A percentile compares a stretch with the other conserved stretches of the same genome.
These are phyloP conservation scores for Baronia brevicornis DNA, from an alignment of 2,888 invertebrate species.

Conservation along the genomic window DNA sequence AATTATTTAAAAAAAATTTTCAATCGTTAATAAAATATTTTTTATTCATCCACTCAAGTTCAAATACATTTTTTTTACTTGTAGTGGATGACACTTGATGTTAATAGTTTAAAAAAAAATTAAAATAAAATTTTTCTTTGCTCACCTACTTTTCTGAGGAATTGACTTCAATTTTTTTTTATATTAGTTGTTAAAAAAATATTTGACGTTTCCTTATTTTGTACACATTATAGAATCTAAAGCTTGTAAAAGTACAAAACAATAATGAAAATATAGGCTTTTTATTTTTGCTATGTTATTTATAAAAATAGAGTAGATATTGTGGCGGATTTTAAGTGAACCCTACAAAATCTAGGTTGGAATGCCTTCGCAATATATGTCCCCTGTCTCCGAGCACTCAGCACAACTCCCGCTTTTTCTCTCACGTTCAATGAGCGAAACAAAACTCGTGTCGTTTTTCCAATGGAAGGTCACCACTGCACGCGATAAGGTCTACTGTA, in stretches of 20 bases:
- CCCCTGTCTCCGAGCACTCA: constrained; percentile 12
- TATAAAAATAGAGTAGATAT: constrained; percentile 16
- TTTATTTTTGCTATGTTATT: constrained; percentile 9
- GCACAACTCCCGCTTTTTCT: constrained; percentile 15
- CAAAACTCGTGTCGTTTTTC: constrained; percentile 9
- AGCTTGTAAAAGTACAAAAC: constrained; percentile 1
- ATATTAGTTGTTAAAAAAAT: no score
- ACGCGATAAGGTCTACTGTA: constrained; percentile 32
- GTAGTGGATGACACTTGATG: no score
- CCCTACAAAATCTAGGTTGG: constrained; percentile 20
- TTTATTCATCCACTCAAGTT: no score
- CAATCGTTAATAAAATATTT: no score
- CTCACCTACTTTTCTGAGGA: no score
- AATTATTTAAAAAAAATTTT: constrained; percentile 32
- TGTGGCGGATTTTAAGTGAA: constrained; percentile 21
- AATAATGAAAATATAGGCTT: constrained; percentile 1
- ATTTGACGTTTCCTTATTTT: constrained; percentile 4
- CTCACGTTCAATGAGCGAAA: constrained; percentile 8
- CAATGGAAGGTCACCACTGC: constrained; percentile 21
- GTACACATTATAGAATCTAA: constrained; percentile 3
- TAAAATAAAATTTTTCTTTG: no score
- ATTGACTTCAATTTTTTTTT: no score
- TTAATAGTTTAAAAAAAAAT: no score
- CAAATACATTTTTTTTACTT: no score
- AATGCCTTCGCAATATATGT: constrained; percentile 10